Percentiles rank a stretch among this genome's conserved stretches.
Conservation (phyloP, 2,888 invertebrate species). For the Carpatolechia fugitivella region DNA sequence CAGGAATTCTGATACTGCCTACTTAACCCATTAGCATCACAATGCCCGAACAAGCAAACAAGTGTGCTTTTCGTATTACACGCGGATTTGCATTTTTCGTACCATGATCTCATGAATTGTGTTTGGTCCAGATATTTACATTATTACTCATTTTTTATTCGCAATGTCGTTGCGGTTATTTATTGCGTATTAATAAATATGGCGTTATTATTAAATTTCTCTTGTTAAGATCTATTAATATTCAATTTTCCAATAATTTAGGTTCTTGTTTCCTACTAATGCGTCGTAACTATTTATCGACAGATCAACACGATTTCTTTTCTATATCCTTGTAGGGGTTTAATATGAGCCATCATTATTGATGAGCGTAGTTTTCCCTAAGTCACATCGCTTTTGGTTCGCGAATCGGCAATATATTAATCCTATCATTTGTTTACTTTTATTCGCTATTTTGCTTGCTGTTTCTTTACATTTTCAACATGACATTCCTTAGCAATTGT, state of each 20-base stretch:
- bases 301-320: constrained; percentile 30
- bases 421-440: not conserved
- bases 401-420: not conserved
- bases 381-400: not conserved
- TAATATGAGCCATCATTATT: constrained; percentile 3
- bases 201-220: not conserved
- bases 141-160: constrained; percentile 14
- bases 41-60: constrained; percentile 14
- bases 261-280: constrained; percentile 4
- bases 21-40: constrained; percentile 6
- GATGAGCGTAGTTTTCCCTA: constrained; percentile 5
- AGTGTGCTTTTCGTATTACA: constrained; percentile 15
- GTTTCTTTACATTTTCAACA: too few species aligned
- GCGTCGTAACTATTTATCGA: not conserved
- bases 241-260: constrained; percentile 23
- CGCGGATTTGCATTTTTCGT: constrained; percentile 27
- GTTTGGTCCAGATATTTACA: constrained; percentile 17
- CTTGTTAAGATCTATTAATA: not conserved
- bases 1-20: not conserved
- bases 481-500: not conserved
- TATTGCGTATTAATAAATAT: not conserved
- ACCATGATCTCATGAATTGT: constrained; percentile 29
- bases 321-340: constrained; percentile 24
- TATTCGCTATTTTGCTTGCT: not conserved
- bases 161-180: constrained; percentile 3